Evolutionary conservation across 2,888 invertebrate genomes (phyloP), one percentile per base, ranked within the genome.

Genomic region (Macaria notata): DNA sequence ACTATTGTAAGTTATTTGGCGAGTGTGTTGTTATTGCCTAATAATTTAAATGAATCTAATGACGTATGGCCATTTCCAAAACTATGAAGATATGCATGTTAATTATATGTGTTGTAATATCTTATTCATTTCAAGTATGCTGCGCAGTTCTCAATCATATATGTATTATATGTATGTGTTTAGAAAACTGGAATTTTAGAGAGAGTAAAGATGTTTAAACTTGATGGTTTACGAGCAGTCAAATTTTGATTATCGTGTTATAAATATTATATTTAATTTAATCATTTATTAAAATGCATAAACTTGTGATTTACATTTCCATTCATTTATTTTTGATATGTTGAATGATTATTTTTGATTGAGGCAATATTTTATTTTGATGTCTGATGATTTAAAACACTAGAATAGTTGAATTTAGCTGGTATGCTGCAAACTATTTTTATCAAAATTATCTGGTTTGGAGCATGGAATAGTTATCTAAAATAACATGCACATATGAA

Each of bases 31-130:
- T 81, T 80, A 83, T 84, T 83, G 78, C 81, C 78, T 81, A 76
- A 85, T 83, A 77, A 83, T 85, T 81, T 80, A 83, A 86, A 86
- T 83, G 75, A 81, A 78, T 73, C 78, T 83, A 83, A 83, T 84
- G 82, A 84, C 59, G 36, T 75, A 79, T 81, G 75, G 75, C 79
- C 68, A 72, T 75, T 75, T 76, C 62, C 57, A 49, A 44, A 39
- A 49, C 48, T 50, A 54, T 58, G 46, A 65, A 69, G 68, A 70
- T 74, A 58, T 73, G 66, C 46, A 67, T 71, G 66, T 73, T 74
- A 67, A 72, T 65, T 62, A 75, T 73, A 69, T 73, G 70, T 70
- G 70, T 73, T 75, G 73, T 69, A 71, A 71, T 76, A 49, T 49
- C 30, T 49, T 49, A 49, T 58, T 49, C 42, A 53, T 54, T 58